Evolutionary conservation across 1,140 invertebrate genomes (phyloP), one percentile per base, ranked within the genome.

Genomic region (Adelges cooleyi): DNA sequence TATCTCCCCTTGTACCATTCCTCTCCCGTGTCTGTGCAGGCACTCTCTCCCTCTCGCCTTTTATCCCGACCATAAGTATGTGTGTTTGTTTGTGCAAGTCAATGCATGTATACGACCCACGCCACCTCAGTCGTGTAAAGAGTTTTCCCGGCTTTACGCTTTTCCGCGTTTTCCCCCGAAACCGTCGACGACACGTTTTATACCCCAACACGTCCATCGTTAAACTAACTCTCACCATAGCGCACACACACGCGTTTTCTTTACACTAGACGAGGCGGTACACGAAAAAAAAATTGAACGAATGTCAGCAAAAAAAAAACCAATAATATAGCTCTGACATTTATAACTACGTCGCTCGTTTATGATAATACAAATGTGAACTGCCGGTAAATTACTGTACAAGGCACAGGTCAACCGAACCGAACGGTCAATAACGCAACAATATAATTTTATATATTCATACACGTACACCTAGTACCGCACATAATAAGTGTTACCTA

Each of bases 141-240:
- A 2, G 20, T 38, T 56, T 56, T 56, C 36, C 11, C 29, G 5
- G 29, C 5, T 11, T 33, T 11, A 33, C 29, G 29, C 29, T 33
- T 33, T 33, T 33, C 53, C 53, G 53, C 53, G 20, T 56, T 42
- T 48, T 20, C n/a, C 44, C 29, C 11, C 29, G 44, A 20, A 6
- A 18, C 4, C n/a, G n/a, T 6, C 38, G 3, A 38, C 10, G 18
- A 44, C 40, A 10, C 22, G 42, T 27, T 46, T 59, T 18, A n/a
- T n/a, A 59, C 54, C 54, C 54, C 54, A 59, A 59, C 54, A 59
- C 44, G 20, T 59, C 42, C 54, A n/a, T 44, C 54, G 54, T 59
- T 59, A 40, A 25, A 59, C 54, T 59, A 10, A 10, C 8, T 15
- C 53, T 2, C 11, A 20, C 17, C 13, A 18, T 13, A 33, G 36